Evolutionary conservation across 2,888 invertebrate species (phyloP), one percentile per base, ranked within the genome.

Genomic region (Torymus tubicola): DNA sequence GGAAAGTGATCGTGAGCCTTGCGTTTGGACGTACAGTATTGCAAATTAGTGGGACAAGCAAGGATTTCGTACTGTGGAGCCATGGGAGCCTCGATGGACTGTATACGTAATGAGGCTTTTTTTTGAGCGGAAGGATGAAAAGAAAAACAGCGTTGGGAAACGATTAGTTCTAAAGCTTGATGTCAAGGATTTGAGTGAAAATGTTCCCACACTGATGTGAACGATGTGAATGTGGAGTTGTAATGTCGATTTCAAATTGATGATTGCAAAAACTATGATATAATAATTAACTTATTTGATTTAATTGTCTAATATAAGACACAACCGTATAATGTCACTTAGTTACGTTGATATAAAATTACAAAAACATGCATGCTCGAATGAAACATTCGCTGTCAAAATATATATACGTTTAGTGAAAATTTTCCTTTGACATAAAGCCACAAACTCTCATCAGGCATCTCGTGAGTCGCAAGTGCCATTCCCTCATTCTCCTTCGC

Each of bases 41-140:
- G 78, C 64, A 75, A 75, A 67, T 80, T 71, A 75, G 70, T 12
- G 18, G 21, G 60, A 55, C 63, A 55, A n/a, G 53, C 13, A 58
- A 31, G 52, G 53, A 50, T 69, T 58, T 67, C 16, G 21, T 21
- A 68, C 21, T 1, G 4, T 0, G 50, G 10, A n/a, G 52, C 55
- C 63, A 42, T 64, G 77, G 70, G 57, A 77, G 64, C 14, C 18
- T 21, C n/a, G 31, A 18, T 14, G 55, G 16, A 12, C 52, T 67
- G 65, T 58, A n/a, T n/a, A 67, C 60, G 13, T 50, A 75, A 60
- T 75, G 21, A 67, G 60, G 18, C n/a, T 55, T 68, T 71, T 78
- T 64, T 57, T 58, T 57, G 42, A 13, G 5, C 53, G 13, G 3
- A 31, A 42, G 0, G 18, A 16, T 63, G 8, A 11, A 8, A 31